These are phyloP conservation scores for Yasuhikotakia modesta DNA, from an alignment of 2,797 vertebrate species.

Conservation along the genomic window DNA sequence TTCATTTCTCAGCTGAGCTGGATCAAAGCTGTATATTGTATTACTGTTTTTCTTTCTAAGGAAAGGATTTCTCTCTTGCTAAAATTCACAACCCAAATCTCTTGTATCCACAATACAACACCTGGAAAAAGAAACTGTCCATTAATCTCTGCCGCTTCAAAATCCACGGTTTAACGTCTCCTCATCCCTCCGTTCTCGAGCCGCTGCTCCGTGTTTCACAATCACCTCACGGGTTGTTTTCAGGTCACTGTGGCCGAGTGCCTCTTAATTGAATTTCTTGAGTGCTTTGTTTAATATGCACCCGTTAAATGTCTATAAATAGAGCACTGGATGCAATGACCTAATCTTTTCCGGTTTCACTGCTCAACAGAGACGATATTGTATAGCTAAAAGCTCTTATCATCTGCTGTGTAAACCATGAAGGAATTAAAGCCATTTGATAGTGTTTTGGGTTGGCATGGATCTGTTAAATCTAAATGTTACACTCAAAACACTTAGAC, in stretches of 20 bases:
- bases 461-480: constrained; percentile 67
- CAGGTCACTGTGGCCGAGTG: constrained; percentile 76
- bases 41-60: constrained; percentile 81
- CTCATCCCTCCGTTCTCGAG: constrained; percentile 67
- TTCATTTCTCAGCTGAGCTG: constrained; percentile 65
- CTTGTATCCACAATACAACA: constrained; percentile 84
- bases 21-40: constrained; percentile 75
- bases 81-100: constrained; percentile 75
- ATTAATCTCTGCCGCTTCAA: constrained; percentile 75
- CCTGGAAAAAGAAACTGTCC: constrained; percentile 82
- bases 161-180: constrained; percentile 73
- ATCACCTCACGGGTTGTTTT: constrained; percentile 74
- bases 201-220: constrained; percentile 70
- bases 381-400: constrained; percentile 68
- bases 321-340: constrained; percentile 72
- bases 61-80: constrained; percentile 76
- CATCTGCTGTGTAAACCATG: constrained; percentile 65
- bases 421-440: constrained; percentile 63
- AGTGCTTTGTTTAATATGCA: constrained; percentile 79
- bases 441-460: constrained; percentile 58
- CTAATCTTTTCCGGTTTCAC: constrained; percentile 75
- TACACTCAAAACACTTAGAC: constrained; percentile 62
- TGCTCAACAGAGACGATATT: constrained; percentile 58
- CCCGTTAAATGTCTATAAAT: constrained; percentile 77
- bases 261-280: constrained; percentile 78